A percentile compares a stretch with the other conserved stretches of the same genome.
phyloP scores from a whole-genome alignment of 1,140 invertebrate genomes.

The Zaprionus lachaisei region DNA sequence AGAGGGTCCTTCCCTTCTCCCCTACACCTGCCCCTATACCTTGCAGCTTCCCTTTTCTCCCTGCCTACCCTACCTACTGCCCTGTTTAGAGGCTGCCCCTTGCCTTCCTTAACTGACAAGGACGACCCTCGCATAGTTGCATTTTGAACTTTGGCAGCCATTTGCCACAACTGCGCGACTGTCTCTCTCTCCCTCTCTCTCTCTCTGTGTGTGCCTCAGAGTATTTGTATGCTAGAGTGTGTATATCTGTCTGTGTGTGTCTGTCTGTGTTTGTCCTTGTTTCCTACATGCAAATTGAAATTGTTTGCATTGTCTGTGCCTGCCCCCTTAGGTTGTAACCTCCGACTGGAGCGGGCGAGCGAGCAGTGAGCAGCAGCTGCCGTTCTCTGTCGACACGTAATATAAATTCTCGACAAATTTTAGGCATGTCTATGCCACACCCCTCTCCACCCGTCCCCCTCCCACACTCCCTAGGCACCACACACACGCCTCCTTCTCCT shows the following conservation, averaged over 20 bases:
- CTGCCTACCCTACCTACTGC: background rate
- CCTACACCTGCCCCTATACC: background rate
- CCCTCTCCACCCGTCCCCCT: background rate
- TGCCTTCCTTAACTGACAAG: slow-evolving; percentile 27
- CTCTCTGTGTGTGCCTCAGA: background rate
- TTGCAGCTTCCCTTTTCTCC: background rate
- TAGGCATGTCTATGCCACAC: slow-evolving; percentile 47
- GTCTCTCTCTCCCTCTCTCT: background rate
- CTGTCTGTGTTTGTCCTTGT: slow-evolving; percentile 61
- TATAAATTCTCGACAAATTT: slow-evolving; percentile 79
- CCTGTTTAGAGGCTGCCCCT: background rate
- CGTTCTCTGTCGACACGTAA: slow-evolving; percentile 70
- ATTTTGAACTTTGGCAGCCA: slow-evolving; percentile 54
- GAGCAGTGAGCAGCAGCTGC: slow-evolving; percentile 42
- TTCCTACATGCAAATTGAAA: slow-evolving; percentile 77
- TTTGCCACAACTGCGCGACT: slow-evolving; percentile 16
- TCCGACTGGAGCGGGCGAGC: slow-evolving; percentile 36
- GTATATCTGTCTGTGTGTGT: slow-evolving; percentile 7
- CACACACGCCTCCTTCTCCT: background rate
- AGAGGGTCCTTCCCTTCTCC: background rate
- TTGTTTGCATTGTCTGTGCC: slow-evolving; percentile 77
- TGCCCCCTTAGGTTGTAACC: slow-evolving; percentile 61
- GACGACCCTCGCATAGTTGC: slow-evolving; percentile 49
- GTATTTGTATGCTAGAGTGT: background rate
- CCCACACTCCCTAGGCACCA: background rate